phyloP scores from a whole-genome alignment of 2,797 vertebrate genomes.

The Phyllotis vaccarum region DNA sequence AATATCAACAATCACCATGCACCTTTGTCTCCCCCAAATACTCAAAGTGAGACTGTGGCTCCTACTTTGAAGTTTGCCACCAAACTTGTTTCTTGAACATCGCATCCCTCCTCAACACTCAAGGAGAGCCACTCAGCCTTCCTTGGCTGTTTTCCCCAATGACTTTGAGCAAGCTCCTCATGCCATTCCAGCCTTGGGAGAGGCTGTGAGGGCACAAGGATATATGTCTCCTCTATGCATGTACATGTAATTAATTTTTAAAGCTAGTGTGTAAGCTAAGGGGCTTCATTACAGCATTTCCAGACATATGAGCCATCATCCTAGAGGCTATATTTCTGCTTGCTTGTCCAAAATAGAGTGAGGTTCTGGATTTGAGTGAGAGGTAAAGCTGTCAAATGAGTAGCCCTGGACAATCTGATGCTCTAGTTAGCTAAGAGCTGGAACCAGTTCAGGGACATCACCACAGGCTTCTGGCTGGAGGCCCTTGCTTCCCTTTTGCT shows the following conservation, averaged over 20 bases:
- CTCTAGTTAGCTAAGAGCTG: background rate
- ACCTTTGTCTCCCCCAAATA: background rate
- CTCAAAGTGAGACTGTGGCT: background rate
- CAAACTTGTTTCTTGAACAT: background rate
- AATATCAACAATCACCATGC: background rate
- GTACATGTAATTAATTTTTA: background rate
- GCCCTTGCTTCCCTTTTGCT: background rate
- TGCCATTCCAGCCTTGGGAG: background rate
- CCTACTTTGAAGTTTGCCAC: background rate
- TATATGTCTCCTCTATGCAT: background rate
- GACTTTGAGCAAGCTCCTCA: background rate
- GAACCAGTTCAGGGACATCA: background rate
- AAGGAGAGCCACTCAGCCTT: background rate
- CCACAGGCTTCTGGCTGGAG: background rate
- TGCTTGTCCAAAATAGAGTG: background rate
- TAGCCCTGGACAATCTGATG: background rate
- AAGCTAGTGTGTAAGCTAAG: background rate
- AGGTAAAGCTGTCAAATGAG: background rate
- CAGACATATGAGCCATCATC: background rate
- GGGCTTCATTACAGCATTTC: background rate
- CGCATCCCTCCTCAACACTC: background rate
- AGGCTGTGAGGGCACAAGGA: background rate
- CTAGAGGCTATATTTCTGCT: background rate
- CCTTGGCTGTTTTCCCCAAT: background rate
- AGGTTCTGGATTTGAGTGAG: slow-evolving; percentile 4